Percentiles rank a stretch among this genome's conserved stretches.
Conservation (phyloP, 2,113 vertebrate species). For the Engraulis encrasicolus region DNA sequence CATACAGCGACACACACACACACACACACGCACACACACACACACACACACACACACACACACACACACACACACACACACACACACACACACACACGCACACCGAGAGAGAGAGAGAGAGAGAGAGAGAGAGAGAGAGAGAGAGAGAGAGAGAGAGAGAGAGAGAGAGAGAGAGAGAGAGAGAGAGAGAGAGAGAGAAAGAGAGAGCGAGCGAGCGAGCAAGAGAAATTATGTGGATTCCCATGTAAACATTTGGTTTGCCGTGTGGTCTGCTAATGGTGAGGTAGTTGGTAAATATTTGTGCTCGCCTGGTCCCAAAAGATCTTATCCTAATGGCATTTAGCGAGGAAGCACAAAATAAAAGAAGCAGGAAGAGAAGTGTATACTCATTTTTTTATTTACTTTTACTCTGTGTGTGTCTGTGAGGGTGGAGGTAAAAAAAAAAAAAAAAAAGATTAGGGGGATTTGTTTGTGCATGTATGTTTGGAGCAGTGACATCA, state of each 20-base stretch:
- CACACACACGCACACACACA: background rate
- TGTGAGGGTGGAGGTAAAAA: too few relatives aligned
- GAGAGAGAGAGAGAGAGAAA: too few relatives aligned
- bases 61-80: slow-evolving; percentile 17
- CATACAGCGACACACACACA: too few relatives aligned
- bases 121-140: too few relatives aligned
- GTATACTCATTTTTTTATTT: background rate
- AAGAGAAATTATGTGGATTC: too few relatives aligned
- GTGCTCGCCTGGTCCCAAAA: background rate
- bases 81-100: background rate
- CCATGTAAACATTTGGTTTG: background rate
- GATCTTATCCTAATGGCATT: background rate
- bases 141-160: too few relatives aligned
- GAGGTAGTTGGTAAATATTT: slow-evolving; percentile 13
- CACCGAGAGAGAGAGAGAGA: too few relatives aligned
- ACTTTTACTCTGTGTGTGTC: background rate
- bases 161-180: too few relatives aligned
- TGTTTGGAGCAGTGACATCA: too few relatives aligned
- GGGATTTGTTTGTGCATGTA: too few relatives aligned
- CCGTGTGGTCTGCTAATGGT: background rate
- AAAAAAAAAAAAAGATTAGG: too few relatives aligned
- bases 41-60: background rate
- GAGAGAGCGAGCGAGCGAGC: too few relatives aligned
- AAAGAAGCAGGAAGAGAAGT: background rate
- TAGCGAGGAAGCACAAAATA: background rate